A percentile compares a stretch with the other conserved stretches of the same genome.
Evolutionary conservation across 2,113 vertebrate species (phyloP).

Genomic region (Plotosus lineatus): DNA sequence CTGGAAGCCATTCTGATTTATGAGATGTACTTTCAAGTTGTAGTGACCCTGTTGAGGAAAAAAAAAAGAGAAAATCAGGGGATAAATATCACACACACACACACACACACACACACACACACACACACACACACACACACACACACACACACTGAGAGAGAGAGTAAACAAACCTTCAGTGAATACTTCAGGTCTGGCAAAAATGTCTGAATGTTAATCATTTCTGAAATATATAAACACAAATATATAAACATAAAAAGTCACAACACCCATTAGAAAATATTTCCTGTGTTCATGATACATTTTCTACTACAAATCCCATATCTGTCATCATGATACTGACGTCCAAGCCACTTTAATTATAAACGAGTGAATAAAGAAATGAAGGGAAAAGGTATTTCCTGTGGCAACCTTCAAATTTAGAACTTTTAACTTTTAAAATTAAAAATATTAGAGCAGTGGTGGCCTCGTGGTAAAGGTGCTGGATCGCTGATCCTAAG

Average conservation of each 20-base stretch:
- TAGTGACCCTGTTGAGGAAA: constrained; percentile 14
- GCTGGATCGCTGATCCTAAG: too few species aligned
- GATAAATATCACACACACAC: too few species aligned
- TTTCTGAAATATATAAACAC: constrained; percentile 21
- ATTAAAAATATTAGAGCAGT: too few species aligned
- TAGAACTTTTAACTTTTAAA: too few species aligned
- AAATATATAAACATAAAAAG: not conserved
- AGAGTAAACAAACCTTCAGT: constrained; percentile 26
- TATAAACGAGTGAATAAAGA: not conserved
- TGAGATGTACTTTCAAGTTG: not conserved
- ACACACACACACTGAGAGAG: too few species aligned
- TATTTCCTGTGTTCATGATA: not conserved
- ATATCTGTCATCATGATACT: not conserved
- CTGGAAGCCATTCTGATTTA: constrained; percentile 44
- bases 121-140: too few species aligned
- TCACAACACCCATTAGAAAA: not conserved
- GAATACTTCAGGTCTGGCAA: not conserved
- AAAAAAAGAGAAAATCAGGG: not conserved
- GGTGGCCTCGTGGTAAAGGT: too few species aligned
- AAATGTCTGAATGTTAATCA: not conserved
- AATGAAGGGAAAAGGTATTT: not conserved
- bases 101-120: too few species aligned
- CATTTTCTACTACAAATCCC: not conserved
- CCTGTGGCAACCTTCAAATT: not conserved
- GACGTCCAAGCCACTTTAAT: not conserved